Base-by-base conservation (phyloP, 2,888 invertebrate species). In the Carcina quercana region DNA sequence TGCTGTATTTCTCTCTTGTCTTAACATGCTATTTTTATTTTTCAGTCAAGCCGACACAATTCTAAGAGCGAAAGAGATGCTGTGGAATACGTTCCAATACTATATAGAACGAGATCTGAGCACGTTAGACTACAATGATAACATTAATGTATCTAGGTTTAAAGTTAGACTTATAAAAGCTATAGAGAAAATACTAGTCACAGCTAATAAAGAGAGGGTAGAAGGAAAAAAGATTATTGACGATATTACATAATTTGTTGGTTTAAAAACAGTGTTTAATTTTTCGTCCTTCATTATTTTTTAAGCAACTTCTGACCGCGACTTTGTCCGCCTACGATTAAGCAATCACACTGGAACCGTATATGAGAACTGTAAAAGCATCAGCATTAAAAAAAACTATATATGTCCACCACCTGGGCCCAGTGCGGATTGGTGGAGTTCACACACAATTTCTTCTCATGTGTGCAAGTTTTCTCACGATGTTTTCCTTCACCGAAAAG, bases 31-130 rank as follows among this genome's bases (percentile, higher is more conserved):
- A 13, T 19, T 7, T 29, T 48, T 52, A 37, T 43, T 42, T 84
- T 83, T 26, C 71, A 90, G 90, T 17, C 76, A 86, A 62, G 86
- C 86, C 0, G 53, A 72, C 2, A 22, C 45, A 3, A 52, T 88
- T 3, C 31, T 86, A 1, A 59, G 71, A 42, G 62, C 82, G 0
- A 68, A 84, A 11, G 70, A 83, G 42, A 71, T 84, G 58, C 51
- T 87, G 2, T 85, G 86, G 82, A 57, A 50, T 3, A 64, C 86
- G 1, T 62, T 86, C 5, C 50, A 82, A 3, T 87, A 86, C 42
- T 73, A 82, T 44, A 64, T 87, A 11, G 70, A 83, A 25, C 68
- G 83, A 15, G 68, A 86, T 30, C 13, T 64, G 0, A 56, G 38
- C 4, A 50, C 32, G 2, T n/a, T 72, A 2, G 44, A 54, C 2